These are phyloP conservation scores for Triops longicaudatus DNA, from an alignment of 1,140 invertebrate species.

Conservation along the genomic window DNA sequence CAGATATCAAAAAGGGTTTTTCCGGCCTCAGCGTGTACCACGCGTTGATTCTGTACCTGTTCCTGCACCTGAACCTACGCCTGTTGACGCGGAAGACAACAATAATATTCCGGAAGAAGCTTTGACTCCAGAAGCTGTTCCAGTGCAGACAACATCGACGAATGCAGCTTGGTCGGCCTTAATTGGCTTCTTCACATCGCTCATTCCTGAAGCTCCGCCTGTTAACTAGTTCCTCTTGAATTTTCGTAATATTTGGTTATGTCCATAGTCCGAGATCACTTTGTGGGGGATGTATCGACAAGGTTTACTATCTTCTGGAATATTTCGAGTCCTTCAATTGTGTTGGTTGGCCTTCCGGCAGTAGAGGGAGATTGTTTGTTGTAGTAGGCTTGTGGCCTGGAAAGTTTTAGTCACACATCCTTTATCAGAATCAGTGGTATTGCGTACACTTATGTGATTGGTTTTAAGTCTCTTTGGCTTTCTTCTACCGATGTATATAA, in stretches of 20 bases:
- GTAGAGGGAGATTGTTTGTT: not conserved
- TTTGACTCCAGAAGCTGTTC: constrained; percentile 28
- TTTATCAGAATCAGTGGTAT: not conserved
- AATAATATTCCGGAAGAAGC: constrained; percentile 34
- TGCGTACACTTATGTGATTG: not conserved
- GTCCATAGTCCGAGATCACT: not conserved
- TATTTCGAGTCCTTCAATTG: not conserved
- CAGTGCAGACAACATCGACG: not conserved
- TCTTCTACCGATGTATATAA: not conserved
- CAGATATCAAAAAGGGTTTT: constrained; percentile 37
- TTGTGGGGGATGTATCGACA: not conserved
- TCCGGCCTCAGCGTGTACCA: constrained; percentile 31
- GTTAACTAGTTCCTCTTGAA: not conserved
- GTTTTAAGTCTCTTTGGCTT: constrained; percentile 12
- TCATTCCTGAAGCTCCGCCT: constrained; percentile 53
- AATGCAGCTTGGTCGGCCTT: constrained; percentile 37
- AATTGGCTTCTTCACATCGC: constrained; percentile 62
- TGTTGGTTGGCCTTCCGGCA: not conserved
- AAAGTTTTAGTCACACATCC: not conserved
- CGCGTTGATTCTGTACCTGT: constrained; percentile 41
- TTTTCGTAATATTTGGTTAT: not conserved
- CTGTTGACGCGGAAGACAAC: constrained; percentile 43
- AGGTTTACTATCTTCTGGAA: not conserved
- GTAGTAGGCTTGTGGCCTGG: constrained; percentile 3
- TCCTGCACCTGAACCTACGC: constrained; percentile 45